Base-by-base conservation (phyloP, 2,888 invertebrate genomes). In the Ophion ellenae region DNA sequence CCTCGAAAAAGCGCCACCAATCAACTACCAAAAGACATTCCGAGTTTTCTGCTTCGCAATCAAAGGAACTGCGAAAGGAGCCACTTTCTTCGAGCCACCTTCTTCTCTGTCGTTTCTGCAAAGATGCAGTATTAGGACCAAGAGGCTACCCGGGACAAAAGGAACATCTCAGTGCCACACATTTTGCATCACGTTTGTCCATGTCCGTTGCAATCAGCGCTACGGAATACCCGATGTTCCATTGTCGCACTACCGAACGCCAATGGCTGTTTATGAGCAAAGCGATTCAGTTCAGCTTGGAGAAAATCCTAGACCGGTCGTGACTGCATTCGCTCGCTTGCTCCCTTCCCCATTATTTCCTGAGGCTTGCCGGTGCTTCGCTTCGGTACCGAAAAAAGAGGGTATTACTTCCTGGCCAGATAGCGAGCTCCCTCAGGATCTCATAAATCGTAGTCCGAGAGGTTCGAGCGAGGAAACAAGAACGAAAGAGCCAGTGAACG, bases 351-450 rank as follows among this genome's bases (percentile, higher is more conserved):
- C 17, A 53, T 14, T 53, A 53, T 79, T 57, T 84, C 53, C 32
- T 32, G 45, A 70, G 70, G 28, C 45, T 64, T 71, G n/a, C 63
- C 61, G 24, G 24, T 64, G 64, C 40, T 73, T 28, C 59, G 57
- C 40, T 66, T 7, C 57, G 4, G n/a, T 76, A 69, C 79, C 11
- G 63, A 87, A 89, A 88, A 91, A 90, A 91, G 91, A 91, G 90
- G 91, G 91, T 90, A 91, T 93, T 92, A 92, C 92, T 92, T 92
- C 88, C 90, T 86, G 88, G 89, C 89, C 91, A 92, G 92, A 93
- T 93, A 93, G 93, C 90, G 90, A 88, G 90, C 90, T 91, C 93
- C 90, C 92, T 75, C 85, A 91, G 91, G 92, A 93, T 91, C 93
- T 93, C 93, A 93, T 93, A 93, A 93, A 93, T 93, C 91, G 91